Evolutionary conservation across 1,140 invertebrate species (phyloP), one percentile per base, ranked within the genome.

Genomic region (Platyscapa corneri): DNA sequence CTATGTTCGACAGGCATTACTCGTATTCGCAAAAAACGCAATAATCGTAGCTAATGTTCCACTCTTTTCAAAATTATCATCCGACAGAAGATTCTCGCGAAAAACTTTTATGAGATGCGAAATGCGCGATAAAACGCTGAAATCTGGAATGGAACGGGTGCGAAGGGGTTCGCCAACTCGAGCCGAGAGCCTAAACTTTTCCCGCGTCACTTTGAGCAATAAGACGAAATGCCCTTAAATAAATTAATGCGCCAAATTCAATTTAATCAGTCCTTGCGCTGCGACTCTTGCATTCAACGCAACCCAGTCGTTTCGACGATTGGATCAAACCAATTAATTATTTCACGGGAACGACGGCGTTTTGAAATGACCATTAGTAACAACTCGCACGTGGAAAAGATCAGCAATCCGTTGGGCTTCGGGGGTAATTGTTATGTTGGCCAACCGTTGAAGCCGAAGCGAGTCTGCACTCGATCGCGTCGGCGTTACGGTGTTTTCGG

Each of bases 401-500:
- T 60, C 27, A 27, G n/a, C n/a, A 53, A 53, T 16, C 18, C 49
- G 16, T 20, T 53, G 23, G 0, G 3, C 14, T 27, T 7, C 23
- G 23, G 27, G 0, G 20, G 3, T 60, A 60, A 60, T 91, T 87
- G 89, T 88, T 85, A 88, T 82, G 84, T 88, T 70, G 77, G 72
- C 86, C 74, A 79, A 86, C 87, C 89, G 87, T 23, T 89, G 89
- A 90, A 87, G 83, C 87, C 89, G 89, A 89, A 87, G 64, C 88
- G 86, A 82, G 82, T 81, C 86, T 81, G 88, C 87, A 86, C 90
- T 91, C 89, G 88, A 90, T 89, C 79, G 83, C 89, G 84, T 90
- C n/a, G 70, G 53, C 67, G 60, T 64, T 83, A 75, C 30, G 27
- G 39, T 82, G n/a, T 37, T 72, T 60, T 27, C 70, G 5, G 20